Evolutionary conservation across 1,140 invertebrate species (phyloP).

Genomic region (Amphibalanus amphitrite): DNA sequence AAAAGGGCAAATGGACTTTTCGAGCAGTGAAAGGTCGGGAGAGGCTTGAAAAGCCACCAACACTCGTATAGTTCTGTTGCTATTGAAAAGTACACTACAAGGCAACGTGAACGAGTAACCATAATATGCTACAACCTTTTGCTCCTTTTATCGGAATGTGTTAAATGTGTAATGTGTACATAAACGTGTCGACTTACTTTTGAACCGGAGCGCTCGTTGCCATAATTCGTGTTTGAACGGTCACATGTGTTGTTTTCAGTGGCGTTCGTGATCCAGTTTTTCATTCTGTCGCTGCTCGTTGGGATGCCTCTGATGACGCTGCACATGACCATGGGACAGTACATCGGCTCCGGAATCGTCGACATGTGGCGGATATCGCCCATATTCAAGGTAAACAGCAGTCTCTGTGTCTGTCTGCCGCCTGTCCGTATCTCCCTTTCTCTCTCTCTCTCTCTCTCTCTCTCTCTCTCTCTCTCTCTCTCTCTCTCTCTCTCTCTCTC

Average conservation of each 20-base stretch:
- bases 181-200: slow-evolving; percentile 5
- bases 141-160: background rate
- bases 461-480: too few relatives aligned
- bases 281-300: slow-evolving; percentile 59
- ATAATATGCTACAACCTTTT: too few relatives aligned
- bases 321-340: slow-evolving; percentile 66
- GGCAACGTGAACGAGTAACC: background rate
- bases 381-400: slow-evolving; percentile 59
- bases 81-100: too few relatives aligned
- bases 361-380: slow-evolving; percentile 88
- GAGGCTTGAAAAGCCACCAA: too few relatives aligned
- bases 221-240: slow-evolving; percentile 9
- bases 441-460: too few relatives aligned
- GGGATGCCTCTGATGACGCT: slow-evolving; percentile 71
- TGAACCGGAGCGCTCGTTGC: background rate
- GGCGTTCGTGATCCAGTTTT: slow-evolving; percentile 75
- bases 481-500: too few relatives aligned
- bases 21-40: too few relatives aligned
- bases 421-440: slow-evolving; percentile 3
- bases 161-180: background rate
- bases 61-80: too few relatives aligned
- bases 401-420: too few relatives aligned
- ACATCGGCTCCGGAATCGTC: slow-evolving; percentile 60
- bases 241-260: slow-evolving; percentile 40
- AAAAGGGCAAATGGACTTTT: too few relatives aligned